Base-by-base conservation (phyloP, 2,797 vertebrate genomes). In the Diglossa cyanea region DNA sequence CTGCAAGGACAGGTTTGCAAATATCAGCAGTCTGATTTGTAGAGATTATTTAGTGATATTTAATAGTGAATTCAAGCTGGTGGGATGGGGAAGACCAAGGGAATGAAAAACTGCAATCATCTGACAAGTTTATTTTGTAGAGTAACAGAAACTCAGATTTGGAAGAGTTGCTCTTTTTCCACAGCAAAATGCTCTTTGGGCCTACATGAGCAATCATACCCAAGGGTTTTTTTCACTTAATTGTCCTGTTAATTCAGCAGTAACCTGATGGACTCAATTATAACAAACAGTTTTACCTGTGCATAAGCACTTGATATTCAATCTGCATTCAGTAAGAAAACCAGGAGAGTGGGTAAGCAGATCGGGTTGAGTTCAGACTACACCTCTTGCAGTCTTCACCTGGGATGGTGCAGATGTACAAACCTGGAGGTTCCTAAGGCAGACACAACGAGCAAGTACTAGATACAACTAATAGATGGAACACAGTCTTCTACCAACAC, bases 341-440 rank as follows among this genome's bases (percentile, higher is more conserved):
- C 13, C 68, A 76, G 54, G 48, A 62, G 63, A 10, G 14, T 15
- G 35, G 74, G 35, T 65, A 73, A 91, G 58, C 35, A 89, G 65
- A 45, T 51, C 47, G 25, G n/a, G 65, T 19, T 58, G 44, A 86
- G 35, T 51, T 77, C 50, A 51, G 70, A 86, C 61, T 7, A 58
- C 0, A 0, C 14, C 25, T 75, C 31, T 35, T 21, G 53, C 2
- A 2, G 45, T 19, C 63, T 35, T 70, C 67, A 37, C n/a, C 45
- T 47, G 12, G 40, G 57, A 48, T 2, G 14, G n/a, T 17, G 37
- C 44, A 47, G 35, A 68, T 30, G 15, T 11, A 39, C 37, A 67
- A 30, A 33, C 23, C 45, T 33, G 68, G 50, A 68, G 44, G 55
- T 84, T 90, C 80, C 51, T 45, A 73, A 72, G 31, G 57, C 73